phyloP scores from a whole-genome alignment of 1,140 invertebrate genomes.

The Drosophila lini region DNA sequence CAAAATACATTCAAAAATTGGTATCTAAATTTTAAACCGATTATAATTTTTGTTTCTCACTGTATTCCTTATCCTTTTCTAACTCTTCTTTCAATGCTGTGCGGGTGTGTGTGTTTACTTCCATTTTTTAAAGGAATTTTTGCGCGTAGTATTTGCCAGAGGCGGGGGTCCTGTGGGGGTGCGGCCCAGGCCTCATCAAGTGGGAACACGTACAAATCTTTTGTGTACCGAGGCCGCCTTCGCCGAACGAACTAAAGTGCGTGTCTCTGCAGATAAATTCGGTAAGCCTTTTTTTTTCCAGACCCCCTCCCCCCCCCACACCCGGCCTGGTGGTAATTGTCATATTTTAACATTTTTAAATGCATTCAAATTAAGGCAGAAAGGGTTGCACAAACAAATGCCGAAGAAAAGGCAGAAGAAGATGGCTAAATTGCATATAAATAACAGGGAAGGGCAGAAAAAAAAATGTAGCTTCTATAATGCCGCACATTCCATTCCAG shows the following conservation, averaged over 20 bases:
- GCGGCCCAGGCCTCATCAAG: conserved; percentile 59
- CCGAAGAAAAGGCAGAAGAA: conserved; percentile 17
- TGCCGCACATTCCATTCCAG: conserved; percentile 27
- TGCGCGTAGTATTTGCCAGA: conserved; percentile 35
- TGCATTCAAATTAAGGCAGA: conserved; percentile 75
- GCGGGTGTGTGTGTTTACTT: neutral
- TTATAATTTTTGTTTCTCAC: too few relatives aligned
- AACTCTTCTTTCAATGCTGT: conserved; percentile 7
- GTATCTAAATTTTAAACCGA: too few relatives aligned
- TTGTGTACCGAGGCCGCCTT: conserved; percentile 54
- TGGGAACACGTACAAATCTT: conserved; percentile 81
- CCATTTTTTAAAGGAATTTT: conserved; percentile 41
- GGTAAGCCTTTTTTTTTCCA: conserved; percentile 9
- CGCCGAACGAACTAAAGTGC: conserved; percentile 40
- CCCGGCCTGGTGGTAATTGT: conserved; percentile 36
- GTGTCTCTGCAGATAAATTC: conserved; percentile 65
- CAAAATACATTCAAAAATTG: too few relatives aligned
- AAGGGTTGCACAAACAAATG: conserved; percentile 69
- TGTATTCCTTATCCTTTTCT: conserved; percentile 4
- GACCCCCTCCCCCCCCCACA: neutral
- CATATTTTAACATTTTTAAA: conserved; percentile 83
- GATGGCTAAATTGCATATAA: conserved; percentile 74
- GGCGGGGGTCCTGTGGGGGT: neutral
- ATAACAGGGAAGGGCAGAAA: conserved; percentile 57
- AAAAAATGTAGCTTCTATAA: conserved; percentile 34